Evolutionary conservation across 2,113 vertebrate genomes (phyloP), one percentile per base, ranked within the genome.

Genomic region (Cyphomyrus discorhynchus): DNA sequence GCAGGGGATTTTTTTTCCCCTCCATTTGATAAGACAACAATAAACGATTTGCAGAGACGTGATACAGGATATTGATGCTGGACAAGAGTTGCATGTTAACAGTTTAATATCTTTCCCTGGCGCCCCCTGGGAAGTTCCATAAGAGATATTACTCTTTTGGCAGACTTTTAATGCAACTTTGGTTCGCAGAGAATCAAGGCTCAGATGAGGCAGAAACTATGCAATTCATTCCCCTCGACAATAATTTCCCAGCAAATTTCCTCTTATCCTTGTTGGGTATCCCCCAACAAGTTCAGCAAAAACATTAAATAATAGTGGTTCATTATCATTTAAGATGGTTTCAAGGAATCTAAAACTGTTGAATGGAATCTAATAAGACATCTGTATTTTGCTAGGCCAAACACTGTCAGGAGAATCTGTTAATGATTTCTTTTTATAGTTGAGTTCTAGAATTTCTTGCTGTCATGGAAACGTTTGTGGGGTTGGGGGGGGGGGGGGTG

Each of bases 1-100:
- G 8, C 58, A 66, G 10, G 27, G 89, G 80, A 85, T 13, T 47
- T 24, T 89, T 39, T 42, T 42, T 42, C 21, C 21, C 53, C 24
- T 84, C 9, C 42, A 17, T 66, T 70, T 90, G 42, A 90, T 86
- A 31, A 86, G 45, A 31, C 2, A 70, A 53, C 74, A 31, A 90
- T 86, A 90, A 77, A 46, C 47, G 49, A 46, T 90, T 90, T 21
- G 56, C 70, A n/a, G 27, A 90, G 89, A 50, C 74, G 53, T 70
- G 45, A 70, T 74, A 77, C 47, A 24, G 88, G 74, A 88, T 80
- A 39, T 84, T 62, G 80, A 66, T 47, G 31, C 66, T 90, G 85
- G 89, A 62, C 27, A 85, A 70, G 15, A 53, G 46, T 58, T 58
- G 74, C 24, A 58, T 58, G 56, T 56, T 52, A 77, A n/a, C 50